phyloP scores from a whole-genome alignment of 2,113 vertebrate genomes.

The Argyrosomus japonicus region DNA sequence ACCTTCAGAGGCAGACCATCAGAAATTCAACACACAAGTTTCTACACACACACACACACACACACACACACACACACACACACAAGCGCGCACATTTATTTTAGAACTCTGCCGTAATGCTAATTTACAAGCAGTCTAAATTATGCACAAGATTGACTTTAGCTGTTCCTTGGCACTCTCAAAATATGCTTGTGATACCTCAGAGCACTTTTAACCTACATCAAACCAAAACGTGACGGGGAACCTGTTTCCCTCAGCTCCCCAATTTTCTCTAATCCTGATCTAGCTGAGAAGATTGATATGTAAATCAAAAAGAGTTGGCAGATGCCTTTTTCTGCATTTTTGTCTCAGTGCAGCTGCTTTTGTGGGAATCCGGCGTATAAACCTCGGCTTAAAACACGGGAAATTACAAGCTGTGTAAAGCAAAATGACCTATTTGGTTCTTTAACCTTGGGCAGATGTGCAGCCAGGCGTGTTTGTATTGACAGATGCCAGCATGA shows the following conservation, averaged over 20 bases:
- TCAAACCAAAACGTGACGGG: slow-evolving; percentile 7
- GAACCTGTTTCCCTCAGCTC: slow-evolving; percentile 6
- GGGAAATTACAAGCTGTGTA: slow-evolving; percentile 43
- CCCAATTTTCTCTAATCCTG: slow-evolving; percentile 27
- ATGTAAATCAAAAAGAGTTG: slow-evolving; percentile 7
- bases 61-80: slow-evolving; percentile 25
- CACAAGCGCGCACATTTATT: slow-evolving; percentile 5
- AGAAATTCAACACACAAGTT: slow-evolving; percentile 12
- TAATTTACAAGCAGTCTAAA: slow-evolving; percentile 47
- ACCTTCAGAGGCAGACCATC: slow-evolving; percentile 14
- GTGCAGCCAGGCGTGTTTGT: slow-evolving; percentile 34
- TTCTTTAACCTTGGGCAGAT: slow-evolving; percentile 54
- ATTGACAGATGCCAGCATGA: slow-evolving; percentile 53
- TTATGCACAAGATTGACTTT: slow-evolving; percentile 52
- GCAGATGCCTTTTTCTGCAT: slow-evolving; percentile 16
- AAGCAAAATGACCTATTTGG: slow-evolving; percentile 41
- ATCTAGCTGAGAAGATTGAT: slow-evolving; percentile 17
- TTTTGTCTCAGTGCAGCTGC: slow-evolving; percentile 27
- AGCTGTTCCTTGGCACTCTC: slow-evolving; percentile 22
- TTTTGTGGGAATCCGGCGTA: not conserved
- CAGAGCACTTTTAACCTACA: slow-evolving; percentile 27
- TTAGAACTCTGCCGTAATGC: slow-evolving; percentile 11
- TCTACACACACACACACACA: slow-evolving; percentile 26
- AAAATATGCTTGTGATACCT: slow-evolving; percentile 30
- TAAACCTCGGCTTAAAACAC: slow-evolving; percentile 20